These are phyloP conservation scores for Saccostrea glomerata DNA, from an alignment of 1,140 invertebrate genomes.

Conservation along the genomic window DNA sequence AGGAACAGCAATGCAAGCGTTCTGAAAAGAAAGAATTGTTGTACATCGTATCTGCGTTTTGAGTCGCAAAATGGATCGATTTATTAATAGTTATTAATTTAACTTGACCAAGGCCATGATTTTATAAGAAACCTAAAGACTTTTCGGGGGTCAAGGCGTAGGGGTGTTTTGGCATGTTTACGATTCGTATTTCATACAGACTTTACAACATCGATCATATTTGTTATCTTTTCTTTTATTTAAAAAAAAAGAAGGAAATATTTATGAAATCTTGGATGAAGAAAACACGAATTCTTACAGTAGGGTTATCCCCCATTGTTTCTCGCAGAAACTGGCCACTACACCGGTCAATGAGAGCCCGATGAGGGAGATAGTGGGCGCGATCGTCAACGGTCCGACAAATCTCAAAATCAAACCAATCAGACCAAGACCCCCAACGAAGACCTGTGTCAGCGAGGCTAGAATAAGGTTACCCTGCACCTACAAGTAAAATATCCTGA, in stretches of 20 bases:
- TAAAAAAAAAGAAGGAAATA: no score
- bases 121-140: no score
- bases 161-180: no score
- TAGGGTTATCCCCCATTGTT: constrained; percentile 89
- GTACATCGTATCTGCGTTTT: neutral
- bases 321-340: constrained; percentile 86
- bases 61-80: no score
- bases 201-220: no score
- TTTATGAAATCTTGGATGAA: neutral
- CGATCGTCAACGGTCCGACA: constrained; percentile 89
- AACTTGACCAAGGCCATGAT: no score
- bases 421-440: constrained; percentile 81
- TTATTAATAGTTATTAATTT: no score
- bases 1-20: constrained; percentile 53
- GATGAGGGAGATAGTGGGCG: constrained; percentile 88
- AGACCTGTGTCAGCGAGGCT: constrained; percentile 66
- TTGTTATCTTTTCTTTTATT: no score
- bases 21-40: constrained; percentile 63
- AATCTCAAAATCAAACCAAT: constrained; percentile 86
- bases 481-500: constrained; percentile 45
- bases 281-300: constrained; percentile 80
- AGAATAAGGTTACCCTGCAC: constrained; percentile 69
- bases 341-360: constrained; percentile 89
- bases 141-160: no score
- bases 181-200: no score